A percentile compares a stretch with the other conserved stretches of the same genome.
Evolutionary conservation across 2,113 vertebrate species (phyloP).

Genomic region (Forbesichthys papilliferus): DNA sequence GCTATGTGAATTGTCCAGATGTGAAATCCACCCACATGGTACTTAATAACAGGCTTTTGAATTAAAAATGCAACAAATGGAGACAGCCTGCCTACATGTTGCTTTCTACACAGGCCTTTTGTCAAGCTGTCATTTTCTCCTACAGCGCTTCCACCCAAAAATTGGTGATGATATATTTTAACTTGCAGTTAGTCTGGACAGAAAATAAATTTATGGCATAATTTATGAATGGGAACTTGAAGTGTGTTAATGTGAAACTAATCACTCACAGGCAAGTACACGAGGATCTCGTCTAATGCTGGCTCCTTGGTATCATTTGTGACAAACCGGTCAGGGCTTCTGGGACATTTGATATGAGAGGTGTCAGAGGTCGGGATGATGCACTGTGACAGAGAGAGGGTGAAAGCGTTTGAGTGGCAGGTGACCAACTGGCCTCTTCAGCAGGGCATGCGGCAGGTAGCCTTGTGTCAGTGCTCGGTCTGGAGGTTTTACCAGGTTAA

Average conservation of each 20-base stretch:
- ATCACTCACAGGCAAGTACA: slow-evolving; percentile 74
- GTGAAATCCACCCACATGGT: background rate
- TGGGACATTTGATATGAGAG: background rate
- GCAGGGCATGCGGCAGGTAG: slow-evolving; percentile 8
- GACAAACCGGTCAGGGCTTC: background rate
- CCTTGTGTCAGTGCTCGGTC: background rate
- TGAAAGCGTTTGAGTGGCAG: slow-evolving; percentile 31
- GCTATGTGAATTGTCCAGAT: background rate
- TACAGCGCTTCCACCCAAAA: no score
- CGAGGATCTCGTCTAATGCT: slow-evolving; percentile 18
- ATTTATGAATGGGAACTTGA: background rate
- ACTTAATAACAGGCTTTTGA: background rate
- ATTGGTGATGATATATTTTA: background rate
- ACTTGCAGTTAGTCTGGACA: background rate
- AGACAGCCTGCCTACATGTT: no score
- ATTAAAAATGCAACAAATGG: background rate
- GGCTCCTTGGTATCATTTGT: slow-evolving; percentile 29
- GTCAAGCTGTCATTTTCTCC: no score
- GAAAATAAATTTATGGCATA: background rate
- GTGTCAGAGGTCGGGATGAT: slow-evolving; percentile 13
- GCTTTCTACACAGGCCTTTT: no score
- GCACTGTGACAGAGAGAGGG: slow-evolving; percentile 51
- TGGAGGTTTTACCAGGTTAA: slow-evolving; percentile 82
- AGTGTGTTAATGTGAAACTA: background rate
- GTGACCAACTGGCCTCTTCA: slow-evolving; percentile 36